Conservation (phyloP, 2,797 vertebrate species). For the Syndactyla subalaris region DNA sequence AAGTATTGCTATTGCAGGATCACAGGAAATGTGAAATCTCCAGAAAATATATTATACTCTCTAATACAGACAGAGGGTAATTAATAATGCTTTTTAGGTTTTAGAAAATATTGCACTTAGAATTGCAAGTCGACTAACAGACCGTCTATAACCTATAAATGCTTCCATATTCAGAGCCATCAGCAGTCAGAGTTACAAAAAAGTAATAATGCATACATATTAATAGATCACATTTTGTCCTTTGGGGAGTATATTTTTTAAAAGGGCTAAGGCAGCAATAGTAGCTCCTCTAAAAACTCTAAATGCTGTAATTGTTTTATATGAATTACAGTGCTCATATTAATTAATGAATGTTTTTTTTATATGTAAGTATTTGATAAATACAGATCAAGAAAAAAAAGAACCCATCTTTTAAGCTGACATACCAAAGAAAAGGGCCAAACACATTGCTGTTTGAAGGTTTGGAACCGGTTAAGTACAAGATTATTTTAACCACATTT, state of each 20-base stretch:
- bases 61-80: constrained; percentile 70
- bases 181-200: constrained; percentile 76
- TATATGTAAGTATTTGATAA: constrained; percentile 70
- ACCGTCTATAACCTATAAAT: constrained; percentile 73
- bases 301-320: constrained; percentile 79
- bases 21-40: constrained; percentile 51
- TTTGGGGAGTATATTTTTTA: constrained; percentile 78
- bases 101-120: constrained; percentile 77
- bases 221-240: constrained; percentile 79
- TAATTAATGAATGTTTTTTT: constrained; percentile 74
- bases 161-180: constrained; percentile 75
- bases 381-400: constrained; percentile 59
- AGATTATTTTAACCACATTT: constrained; percentile 74
- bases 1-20: constrained; percentile 44
- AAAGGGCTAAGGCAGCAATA: constrained; percentile 77
- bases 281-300: constrained; percentile 74
- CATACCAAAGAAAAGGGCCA: background rate
- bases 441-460: constrained; percentile 12
- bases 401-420: constrained; percentile 12
- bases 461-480: constrained; percentile 63
- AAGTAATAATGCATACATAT: constrained; percentile 78
- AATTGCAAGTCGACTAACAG: constrained; percentile 70
- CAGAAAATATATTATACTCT: constrained; percentile 49
- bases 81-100: constrained; percentile 80
- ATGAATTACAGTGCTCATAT: constrained; percentile 73